Evolutionary conservation across 2,113 vertebrate genomes (phyloP), one percentile per base, ranked within the genome.

Genomic region (Notothenia coriiceps): DNA sequence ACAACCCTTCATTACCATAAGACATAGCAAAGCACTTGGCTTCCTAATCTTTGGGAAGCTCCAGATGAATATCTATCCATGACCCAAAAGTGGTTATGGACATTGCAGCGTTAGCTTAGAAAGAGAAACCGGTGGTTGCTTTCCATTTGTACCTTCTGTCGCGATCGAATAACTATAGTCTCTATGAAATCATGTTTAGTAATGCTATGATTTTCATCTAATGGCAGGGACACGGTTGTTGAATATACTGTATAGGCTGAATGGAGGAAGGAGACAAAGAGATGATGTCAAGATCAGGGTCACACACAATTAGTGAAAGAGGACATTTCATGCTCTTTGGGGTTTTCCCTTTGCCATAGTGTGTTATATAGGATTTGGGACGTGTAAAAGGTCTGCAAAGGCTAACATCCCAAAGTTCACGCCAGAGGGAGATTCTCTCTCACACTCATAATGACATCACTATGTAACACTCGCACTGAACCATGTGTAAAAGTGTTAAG

Each of bases 1-100:
- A 92, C 89, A 86, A 89, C 84, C 82, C 73, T 86, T 94, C 89
- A 95, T 95, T 94, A 90, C 56, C 91, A 88, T 91, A 92, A 93
- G 84, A 94, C 84, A 90, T 82, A 91, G 84, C 64, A 80, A 77
- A 82, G 85, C 85, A 93, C 85, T 92, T 93, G 88, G 82, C 90
- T 90, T 88, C 84, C 86, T 94, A 93, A 94, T 94, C 89, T 92
- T 82, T 75, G 33, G 73, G 73, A 90, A 87, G 83, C 80, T 82
- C 55, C 80, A 68, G 83, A 92, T 92, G 74, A 85, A 90, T 87
- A 94, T 92, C 92, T 89, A 66, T 67, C 52, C 40, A 59, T 33
- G 65, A 88, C 80, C 74, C 33, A 74, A 67, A 68, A 78, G 67
- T 52, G 82, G 73, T 62, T 72, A 54, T 73, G 80, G 71, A 66